These are phyloP conservation scores for Andrena marginata DNA, from an alignment of 2,888 invertebrate genomes.

Conservation along the genomic window DNA sequence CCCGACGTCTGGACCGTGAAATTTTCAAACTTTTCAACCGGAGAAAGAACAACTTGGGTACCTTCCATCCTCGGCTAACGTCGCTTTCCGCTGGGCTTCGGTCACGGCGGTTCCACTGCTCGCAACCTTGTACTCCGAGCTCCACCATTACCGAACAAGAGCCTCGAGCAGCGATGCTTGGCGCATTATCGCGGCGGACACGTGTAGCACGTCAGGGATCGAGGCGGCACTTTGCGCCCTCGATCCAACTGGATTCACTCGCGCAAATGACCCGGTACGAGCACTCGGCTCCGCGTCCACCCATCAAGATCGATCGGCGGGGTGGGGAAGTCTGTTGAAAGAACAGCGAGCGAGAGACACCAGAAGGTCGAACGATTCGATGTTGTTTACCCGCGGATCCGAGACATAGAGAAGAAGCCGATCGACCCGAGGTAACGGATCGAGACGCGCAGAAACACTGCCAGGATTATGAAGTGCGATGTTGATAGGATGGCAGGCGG, in stretches of 20 bases:
- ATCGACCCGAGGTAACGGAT: constrained; percentile 74
- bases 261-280: constrained; percentile 5
- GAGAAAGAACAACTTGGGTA: neutral
- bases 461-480: constrained; percentile 82
- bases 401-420: constrained; percentile 52
- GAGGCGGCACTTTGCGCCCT: neutral
- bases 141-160: neutral
- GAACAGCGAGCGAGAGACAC: neutral
- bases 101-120: no score
- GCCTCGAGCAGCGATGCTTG: constrained; percentile 5
- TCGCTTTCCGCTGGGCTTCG: neutral
- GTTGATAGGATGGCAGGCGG: constrained; percentile 79
- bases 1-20: neutral
- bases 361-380: neutral
- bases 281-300: neutral
- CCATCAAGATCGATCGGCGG: constrained; percentile 22
- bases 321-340: constrained; percentile 34
- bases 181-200: constrained; percentile 17
- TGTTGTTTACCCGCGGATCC: neutral
- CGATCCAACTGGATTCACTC: neutral
- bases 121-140: no score
- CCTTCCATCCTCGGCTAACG: neutral
- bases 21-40: constrained; percentile 1
- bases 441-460: constrained; percentile 80
- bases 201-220: constrained; percentile 2